Base-by-base conservation (phyloP, 2,113 vertebrate genomes). In the Macquaria ambigua region DNA sequence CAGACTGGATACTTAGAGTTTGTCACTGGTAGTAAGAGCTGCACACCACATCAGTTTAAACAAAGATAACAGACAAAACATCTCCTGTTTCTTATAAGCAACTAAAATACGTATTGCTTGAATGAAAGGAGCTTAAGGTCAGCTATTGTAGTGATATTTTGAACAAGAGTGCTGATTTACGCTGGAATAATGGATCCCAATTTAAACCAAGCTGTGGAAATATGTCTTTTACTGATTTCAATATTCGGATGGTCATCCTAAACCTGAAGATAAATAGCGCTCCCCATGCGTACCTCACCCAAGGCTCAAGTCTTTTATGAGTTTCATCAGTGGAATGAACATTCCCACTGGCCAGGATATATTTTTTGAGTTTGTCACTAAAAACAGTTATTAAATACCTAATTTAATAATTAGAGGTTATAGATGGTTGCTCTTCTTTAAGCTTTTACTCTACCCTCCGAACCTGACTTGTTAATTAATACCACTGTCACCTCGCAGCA, bases 311-410 rank as follows among this genome's bases (percentile, higher is more conserved):
- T 39, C 28, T 39, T 63, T 25, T 25, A 16, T 23, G 21, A 70
- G 28, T 20, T 70, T 70, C 5, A 12, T 43, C 10, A 41, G 21
- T n/a, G 58, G 8, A 28, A 66, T 20, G 25, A 70, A 21, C 18
- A 21, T 28, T 48, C 12, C 43, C 20, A 48, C 16, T 31, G 39
- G 55, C 37, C 4, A 31, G 16, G 55, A 21, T 55, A 74, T 46
- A 21, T 59, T 28, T 59, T 28, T 56, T 41, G 0, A 46, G 11
- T n/a, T 76, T 21, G 15, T 15, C 23, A n/a, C 6, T 23, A 21
- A 58, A 28, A 62, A n/a, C n/a, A 50, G 21, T 25, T 41, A 75
- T 75, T 16, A 63, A 76, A 52, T 23, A 59, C 52, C 28, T 50
- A 8, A 79, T 18, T 58, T 46, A 46, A 20, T 58, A 31, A 28